Evolutionary conservation across 2,888 invertebrate genomes (phyloP), one percentile per base, ranked within the genome.

Genomic region (Vesta saturnalis): DNA sequence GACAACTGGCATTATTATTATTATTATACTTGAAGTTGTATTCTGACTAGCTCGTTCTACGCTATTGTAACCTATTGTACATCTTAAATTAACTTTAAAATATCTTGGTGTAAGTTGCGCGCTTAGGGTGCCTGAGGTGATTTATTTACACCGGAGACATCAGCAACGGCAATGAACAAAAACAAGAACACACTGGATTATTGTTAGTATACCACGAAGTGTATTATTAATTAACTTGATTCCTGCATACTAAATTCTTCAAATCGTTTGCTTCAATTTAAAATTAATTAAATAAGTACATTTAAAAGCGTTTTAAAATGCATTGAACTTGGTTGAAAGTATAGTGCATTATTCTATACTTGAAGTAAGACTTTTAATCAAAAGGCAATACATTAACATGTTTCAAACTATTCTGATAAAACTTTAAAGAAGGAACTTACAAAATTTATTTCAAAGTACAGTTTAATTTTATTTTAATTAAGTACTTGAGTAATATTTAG

Each of bases 41-140:
- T 78, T 77, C 77, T 80, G 81, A 81, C 81, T 79, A 81, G 80
- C 80, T 80, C 81, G 79, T 82, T 80, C 78, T 77, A 76, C 74
- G 73, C 80, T 72, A 80, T 80, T 81, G 80, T 80, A 79, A 78
- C 80, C 81, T 78, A 81, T 82, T 82, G 82, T 82, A 79, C 78
- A 72, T 77, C 75, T 75, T 79, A 80, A 80, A 79, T 80, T 80
- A 80, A 79, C 78, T 80, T 80, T 78, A 78, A 80, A 79, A 79
- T 77, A 77, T 76, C 77, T 74, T 64, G 70, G 74, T 76, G 77
- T 74, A 72, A 71, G 72, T 74, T 69, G 64, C 67, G 67, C 75
- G 76, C 74, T 74, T 74, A 67, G 72, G 73, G 73, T 69, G 77
- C 77, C 77, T 64, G 69, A 71, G 76, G 77, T 77, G 77, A 78